Percentiles rank a stretch among this genome's conserved stretches.
phyloP scores from a whole-genome alignment of 2,113 vertebrate species.

The Nerophis ophidion region DNA sequence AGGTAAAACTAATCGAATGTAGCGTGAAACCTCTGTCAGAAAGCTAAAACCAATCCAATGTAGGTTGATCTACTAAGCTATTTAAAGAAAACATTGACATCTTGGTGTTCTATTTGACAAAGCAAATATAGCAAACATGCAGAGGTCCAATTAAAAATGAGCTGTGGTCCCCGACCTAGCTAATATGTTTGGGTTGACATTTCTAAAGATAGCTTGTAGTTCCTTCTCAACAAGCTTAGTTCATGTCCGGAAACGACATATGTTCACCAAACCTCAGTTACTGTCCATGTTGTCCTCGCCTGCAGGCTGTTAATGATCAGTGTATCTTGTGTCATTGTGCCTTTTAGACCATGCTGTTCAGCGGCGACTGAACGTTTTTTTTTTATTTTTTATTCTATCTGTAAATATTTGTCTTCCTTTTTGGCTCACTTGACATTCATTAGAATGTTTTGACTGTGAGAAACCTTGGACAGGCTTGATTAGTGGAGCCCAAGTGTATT shows the following conservation, averaged over 20 bases:
- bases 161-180: no score
- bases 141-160: no score
- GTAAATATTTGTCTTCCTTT: slow-evolving; percentile 11
- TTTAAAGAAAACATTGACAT: not conserved
- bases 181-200: no score
- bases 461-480: slow-evolving; percentile 13
- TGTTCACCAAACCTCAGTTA: no score
- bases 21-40: no score
- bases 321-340: slow-evolving; percentile 1
- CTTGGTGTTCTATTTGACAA: no score
- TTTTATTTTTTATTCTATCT: not conserved
- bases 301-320: not conserved
- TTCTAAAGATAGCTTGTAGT: no score
- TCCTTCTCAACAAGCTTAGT: no score
- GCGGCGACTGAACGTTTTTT: not conserved
- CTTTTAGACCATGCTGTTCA: not conserved
- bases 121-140: no score
- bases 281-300: not conserved
- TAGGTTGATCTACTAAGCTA: not conserved
- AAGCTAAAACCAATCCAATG: no score
- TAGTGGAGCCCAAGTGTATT: slow-evolving; percentile 4
- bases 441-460: slow-evolving; percentile 25
- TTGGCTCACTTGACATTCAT: slow-evolving; percentile 24
- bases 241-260: no score
- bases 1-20: no score